Evolutionary conservation across 1,140 invertebrate genomes (phyloP).

Genomic region (Leptoteleia sp.): DNA sequence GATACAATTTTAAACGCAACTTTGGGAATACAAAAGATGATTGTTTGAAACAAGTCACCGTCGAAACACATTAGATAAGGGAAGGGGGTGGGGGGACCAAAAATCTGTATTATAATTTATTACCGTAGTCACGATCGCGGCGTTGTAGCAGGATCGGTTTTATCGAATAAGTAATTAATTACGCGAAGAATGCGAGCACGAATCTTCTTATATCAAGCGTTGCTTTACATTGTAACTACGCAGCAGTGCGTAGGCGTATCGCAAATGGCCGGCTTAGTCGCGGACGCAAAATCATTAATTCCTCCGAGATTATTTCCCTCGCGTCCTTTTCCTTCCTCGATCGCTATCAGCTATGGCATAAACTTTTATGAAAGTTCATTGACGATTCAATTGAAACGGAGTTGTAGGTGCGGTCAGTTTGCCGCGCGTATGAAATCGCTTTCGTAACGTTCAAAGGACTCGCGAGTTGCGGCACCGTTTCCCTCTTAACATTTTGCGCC

Average conservation of each 20-base stretch:
- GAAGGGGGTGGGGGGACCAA: too few species aligned
- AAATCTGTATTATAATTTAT: slow-evolving; percentile 40
- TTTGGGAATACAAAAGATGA: too few species aligned
- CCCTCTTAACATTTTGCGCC: slow-evolving; percentile 30
- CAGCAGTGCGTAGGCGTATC: slow-evolving; percentile 74
- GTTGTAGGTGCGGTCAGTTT: slow-evolving; percentile 61
- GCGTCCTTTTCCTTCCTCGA: slow-evolving; percentile 66
- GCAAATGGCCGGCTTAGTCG: slow-evolving; percentile 68
- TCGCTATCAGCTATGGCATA: slow-evolving; percentile 56
- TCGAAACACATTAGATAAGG: too few species aligned
- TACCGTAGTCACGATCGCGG: slow-evolving; percentile 16
- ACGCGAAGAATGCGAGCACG: slow-evolving; percentile 69
- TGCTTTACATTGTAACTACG: slow-evolving; percentile 72
- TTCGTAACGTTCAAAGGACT: slow-evolving; percentile 44
- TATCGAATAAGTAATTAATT: slow-evolving; percentile 76
- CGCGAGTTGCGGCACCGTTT: slow-evolving; percentile 22
- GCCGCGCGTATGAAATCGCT: slow-evolving; percentile 44
- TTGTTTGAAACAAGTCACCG: too few species aligned
- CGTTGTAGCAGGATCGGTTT: slow-evolving; percentile 42
- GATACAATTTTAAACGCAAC: too few species aligned
- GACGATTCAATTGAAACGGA: slow-evolving; percentile 65
- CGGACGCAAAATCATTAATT: slow-evolving; percentile 74
- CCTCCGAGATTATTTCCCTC: slow-evolving; percentile 58
- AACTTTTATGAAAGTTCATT: slow-evolving; percentile 67
- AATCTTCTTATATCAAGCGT: slow-evolving; percentile 76